Evolutionary conservation across 2,888 invertebrate genomes (phyloP).

Genomic region (Pterobdella sp.): DNA sequence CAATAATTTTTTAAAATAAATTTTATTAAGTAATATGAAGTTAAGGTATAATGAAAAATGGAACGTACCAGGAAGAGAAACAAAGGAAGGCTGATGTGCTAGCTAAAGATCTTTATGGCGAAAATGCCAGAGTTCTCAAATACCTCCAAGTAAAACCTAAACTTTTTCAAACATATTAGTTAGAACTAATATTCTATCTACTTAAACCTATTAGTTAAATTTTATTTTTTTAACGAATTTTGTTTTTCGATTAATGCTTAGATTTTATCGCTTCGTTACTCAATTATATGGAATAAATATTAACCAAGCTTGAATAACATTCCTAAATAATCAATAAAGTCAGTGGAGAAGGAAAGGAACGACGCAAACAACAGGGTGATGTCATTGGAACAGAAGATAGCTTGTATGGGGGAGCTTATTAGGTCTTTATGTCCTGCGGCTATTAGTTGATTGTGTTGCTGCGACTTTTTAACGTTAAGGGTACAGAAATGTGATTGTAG

Average conservation of each 20-base stretch:
- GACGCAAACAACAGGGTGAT: constrained; percentile 5
- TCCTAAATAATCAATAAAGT: neutral
- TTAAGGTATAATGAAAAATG: neutral
- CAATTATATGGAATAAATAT: too few species aligned
- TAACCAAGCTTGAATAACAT: neutral
- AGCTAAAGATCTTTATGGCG: constrained; percentile 22
- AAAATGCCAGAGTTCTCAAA: constrained; percentile 24
- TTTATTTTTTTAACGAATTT: too few species aligned
- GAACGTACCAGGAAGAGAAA: neutral
- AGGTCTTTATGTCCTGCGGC: constrained; percentile 24
- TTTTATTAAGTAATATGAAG: too few species aligned
- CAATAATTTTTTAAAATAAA: neutral
- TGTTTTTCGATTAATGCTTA: too few species aligned
- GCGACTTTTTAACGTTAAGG: constrained; percentile 9
- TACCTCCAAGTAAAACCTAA: constrained; percentile 23
- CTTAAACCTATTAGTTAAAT: too few species aligned
- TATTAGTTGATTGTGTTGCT: constrained; percentile 13
- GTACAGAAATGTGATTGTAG: neutral
- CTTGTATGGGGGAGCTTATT: constrained; percentile 19
- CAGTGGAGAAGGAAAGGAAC: constrained; percentile 18
- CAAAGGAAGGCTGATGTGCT: constrained; percentile 12
- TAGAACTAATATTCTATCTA: too few species aligned
- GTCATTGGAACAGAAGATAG: constrained; percentile 12
- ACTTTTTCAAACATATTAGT: too few species aligned
- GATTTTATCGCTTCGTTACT: too few species aligned